phyloP scores from a whole-genome alignment of 2,113 vertebrate species.

The Parus major region DNA sequence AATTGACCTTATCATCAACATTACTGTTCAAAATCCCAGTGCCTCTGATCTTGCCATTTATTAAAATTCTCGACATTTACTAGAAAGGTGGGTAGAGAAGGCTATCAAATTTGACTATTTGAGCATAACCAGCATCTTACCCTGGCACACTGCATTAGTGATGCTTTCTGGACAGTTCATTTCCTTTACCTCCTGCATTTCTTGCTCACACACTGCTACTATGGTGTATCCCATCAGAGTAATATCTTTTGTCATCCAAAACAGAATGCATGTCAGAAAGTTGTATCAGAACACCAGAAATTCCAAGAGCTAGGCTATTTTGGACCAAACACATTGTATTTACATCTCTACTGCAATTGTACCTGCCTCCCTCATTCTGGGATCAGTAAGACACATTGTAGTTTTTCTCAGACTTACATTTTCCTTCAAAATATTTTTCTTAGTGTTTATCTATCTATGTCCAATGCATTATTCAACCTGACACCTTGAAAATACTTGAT shows the following conservation, averaged over 20 bases:
- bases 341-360: neutral
- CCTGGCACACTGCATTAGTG: neutral
- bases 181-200: neutral
- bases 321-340: neutral
- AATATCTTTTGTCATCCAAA: neutral
- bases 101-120: neutral
- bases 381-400: neutral
- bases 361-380: neutral
- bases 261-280: neutral
- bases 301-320: neutral
- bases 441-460: neutral
- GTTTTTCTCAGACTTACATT: neutral
- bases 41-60: neutral
- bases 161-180: neutral
- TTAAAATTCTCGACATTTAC: neutral
- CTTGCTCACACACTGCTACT: neutral
- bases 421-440: neutral
- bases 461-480: neutral
- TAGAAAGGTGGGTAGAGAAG: neutral
- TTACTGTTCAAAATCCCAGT: neutral
- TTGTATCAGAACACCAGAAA: neutral
- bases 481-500: neutral
- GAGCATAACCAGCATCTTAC: neutral
- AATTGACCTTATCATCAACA: neutral
- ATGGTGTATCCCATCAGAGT: neutral